phyloP scores from a whole-genome alignment of 2,888 invertebrate genomes.

The Diloba caeruleocephala region DNA sequence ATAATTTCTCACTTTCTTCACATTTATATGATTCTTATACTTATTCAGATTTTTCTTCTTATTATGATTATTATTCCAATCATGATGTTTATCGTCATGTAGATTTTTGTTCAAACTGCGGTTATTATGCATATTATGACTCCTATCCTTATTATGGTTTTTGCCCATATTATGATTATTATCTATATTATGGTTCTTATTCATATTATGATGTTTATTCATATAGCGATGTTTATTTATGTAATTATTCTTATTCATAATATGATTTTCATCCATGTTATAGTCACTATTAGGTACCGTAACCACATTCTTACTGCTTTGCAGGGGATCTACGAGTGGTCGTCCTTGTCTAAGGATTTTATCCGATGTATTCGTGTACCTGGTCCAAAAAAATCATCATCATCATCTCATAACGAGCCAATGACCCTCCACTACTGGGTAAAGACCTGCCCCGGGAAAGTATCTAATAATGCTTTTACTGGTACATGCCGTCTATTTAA shows the following conservation, averaged over 20 bases:
- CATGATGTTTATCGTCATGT: too few relatives aligned
- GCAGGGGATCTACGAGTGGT: not conserved
- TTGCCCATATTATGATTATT: not conserved
- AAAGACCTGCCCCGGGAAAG: conserved; percentile 22
- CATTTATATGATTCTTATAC: not conserved
- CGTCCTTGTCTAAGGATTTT: not conserved
- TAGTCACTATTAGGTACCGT: too few relatives aligned
- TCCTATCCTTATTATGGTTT: not conserved
- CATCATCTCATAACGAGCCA: conserved; percentile 22
- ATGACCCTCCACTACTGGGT: conserved; percentile 9
- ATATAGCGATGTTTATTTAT: not conserved
- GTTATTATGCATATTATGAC: too few relatives aligned
- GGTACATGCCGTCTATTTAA: not conserved
- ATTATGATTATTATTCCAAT: not conserved
- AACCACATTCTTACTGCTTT: not conserved
- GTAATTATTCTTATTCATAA: not conserved
- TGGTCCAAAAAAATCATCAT: conserved; percentile 36
- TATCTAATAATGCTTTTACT: not conserved
- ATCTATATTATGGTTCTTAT: not conserved
- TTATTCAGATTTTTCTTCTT: not conserved
- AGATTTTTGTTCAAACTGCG: too few relatives aligned
- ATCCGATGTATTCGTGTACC: conserved; percentile 15
- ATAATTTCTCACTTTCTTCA: too few relatives aligned
- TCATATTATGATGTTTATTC: not conserved
- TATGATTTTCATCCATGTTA: not conserved